A percentile compares a stretch with the other conserved stretches of the same genome.
phyloP scores from a whole-genome alignment of 2,888 invertebrate genomes.

The Eristalinus sepulchralis region DNA sequence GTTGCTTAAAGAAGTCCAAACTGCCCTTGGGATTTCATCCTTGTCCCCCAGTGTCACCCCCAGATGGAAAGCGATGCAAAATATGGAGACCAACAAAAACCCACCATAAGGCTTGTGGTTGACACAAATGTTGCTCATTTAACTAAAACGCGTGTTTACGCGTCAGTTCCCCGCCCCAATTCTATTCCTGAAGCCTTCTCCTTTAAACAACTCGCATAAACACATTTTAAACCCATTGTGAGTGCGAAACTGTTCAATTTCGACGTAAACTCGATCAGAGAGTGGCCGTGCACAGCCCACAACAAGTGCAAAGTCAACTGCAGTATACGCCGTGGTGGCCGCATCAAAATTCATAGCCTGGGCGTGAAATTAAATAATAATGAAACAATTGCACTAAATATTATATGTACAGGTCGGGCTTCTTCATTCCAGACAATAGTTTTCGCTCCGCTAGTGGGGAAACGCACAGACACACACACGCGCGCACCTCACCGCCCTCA shows the following conservation, averaged over 20 bases:
- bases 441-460: conserved; percentile 2
- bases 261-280: background rate
- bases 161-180: background rate
- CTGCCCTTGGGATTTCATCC: no score
- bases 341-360: conserved; percentile 67
- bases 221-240: background rate
- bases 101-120: no score
- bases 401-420: conserved; percentile 34
- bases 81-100: no score
- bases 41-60: no score
- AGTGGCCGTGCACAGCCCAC: background rate
- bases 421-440: conserved; percentile 23
- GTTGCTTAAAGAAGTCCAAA: no score
- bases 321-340: conserved; percentile 22
- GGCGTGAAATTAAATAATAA: conserved; percentile 64
- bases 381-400: conserved; percentile 65
- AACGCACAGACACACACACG: background rate
- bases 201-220: background rate
- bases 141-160: no score
- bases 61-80: no score
- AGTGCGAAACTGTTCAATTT: background rate
- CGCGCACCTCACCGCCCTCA: no score
- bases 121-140: no score
- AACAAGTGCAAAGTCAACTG: background rate
- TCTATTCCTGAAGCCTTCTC: no score